phyloP scores from a whole-genome alignment of 2,113 vertebrate species.

The Megaceryle maxima region DNA sequence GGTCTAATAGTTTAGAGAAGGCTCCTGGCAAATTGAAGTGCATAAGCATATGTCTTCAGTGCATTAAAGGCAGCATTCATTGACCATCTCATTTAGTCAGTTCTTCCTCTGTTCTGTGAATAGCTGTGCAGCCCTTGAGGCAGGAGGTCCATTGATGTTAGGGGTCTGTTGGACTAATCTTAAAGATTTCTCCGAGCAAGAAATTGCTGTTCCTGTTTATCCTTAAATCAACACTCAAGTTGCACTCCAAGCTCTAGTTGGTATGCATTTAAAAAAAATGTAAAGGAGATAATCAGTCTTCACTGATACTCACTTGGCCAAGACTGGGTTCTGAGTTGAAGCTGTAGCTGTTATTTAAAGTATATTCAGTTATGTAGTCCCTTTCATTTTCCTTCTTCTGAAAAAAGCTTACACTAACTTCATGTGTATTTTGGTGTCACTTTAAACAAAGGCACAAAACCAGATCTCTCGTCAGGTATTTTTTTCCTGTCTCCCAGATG shows the following conservation, averaged over 20 bases:
- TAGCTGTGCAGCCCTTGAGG: not conserved
- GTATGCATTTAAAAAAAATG: not conserved
- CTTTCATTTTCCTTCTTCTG: not conserved
- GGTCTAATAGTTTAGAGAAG: not conserved
- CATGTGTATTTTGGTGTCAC: not conserved
- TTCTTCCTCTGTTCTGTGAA: not conserved
- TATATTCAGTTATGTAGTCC: not conserved
- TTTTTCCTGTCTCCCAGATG: not conserved
- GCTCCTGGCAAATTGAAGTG: not conserved
- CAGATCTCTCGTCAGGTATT: not conserved
- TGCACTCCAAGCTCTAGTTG: not conserved
- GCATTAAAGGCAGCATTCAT: not conserved
- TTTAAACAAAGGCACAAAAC: not conserved
- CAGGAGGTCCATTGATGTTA: not conserved
- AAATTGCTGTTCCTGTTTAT: not conserved
- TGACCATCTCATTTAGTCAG: not conserved
- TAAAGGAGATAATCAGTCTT: not conserved
- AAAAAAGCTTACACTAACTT: not conserved
- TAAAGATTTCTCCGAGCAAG: not conserved
- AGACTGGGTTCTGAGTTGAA: not conserved
- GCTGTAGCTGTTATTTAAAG: not conserved
- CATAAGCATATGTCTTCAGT: not conserved
- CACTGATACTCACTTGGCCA: not conserved
- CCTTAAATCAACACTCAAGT: not conserved
- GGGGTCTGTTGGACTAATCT: not conserved